Base-by-base conservation (phyloP, 2,888 invertebrate genomes). In the Minunthozetes semirufus region DNA sequence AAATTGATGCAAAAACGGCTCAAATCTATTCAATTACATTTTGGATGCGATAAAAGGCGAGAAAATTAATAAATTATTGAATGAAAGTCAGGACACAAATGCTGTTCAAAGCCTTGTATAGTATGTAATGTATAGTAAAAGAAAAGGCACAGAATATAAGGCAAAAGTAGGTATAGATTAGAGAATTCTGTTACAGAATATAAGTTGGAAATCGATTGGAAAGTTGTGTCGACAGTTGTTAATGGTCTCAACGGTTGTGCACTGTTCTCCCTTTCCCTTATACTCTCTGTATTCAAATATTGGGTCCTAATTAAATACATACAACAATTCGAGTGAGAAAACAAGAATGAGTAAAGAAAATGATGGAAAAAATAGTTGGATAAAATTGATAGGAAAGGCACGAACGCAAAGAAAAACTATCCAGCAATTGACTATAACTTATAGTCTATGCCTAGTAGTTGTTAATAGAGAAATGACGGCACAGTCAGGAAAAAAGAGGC, bases 221-320 rank as follows among this genome's bases (percentile, higher is more conserved):
- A 13, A 48, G 48, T 48, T 48, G 48, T 48, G 48, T 63, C 61
- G 61, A 29, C 61, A 63, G 61, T 63, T 63, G 61, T 63, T 63
- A 63, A 63, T 27, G 61, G 29, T 33, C 61, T 63, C 61, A 63
- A 63, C 61, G 33, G 56, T 56, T 56, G 19, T 3, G 33, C 33
- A 33, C 33, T 5, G 33, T 33, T 33, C 19, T 56, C 4, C 33
- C 8, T 3, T 33, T 33, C 33, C 33, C 33, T 8, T 19, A 19
- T 56, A 42, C 13, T 17, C 27, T 17, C 27, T 63, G 29, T 9
- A 63, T 29, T 22, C 61, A 63, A 29, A 63, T 63, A 63, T 63
- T 63, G 61, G 61, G 6, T 29, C 4, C 61, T 63, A 63, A 63
- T 63, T 63, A 63, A 63, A 63, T 27, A 25, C 29, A 63, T 29